Percentiles rank a stretch among this genome's conserved stretches.
Conservation (phyloP, 2,888 invertebrate genomes). For the Conus canariensis region DNA sequence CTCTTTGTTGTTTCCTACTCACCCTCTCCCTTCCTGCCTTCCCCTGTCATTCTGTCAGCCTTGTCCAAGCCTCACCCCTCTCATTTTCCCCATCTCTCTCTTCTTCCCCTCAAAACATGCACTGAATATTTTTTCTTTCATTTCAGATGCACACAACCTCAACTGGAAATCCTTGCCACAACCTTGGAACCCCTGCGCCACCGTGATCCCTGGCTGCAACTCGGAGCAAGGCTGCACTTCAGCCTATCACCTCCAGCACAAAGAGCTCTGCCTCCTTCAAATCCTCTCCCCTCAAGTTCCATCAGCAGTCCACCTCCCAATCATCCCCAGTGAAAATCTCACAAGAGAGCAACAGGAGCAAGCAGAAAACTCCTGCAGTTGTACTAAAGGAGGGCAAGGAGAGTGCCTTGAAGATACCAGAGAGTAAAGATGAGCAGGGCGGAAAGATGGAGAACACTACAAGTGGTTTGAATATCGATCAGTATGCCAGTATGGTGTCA, state of each 20-base stretch:
- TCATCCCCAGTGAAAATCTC: not conserved
- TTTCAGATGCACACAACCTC: slow-evolving; percentile 66
- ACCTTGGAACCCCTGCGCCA: slow-evolving; percentile 74
- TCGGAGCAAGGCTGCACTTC: slow-evolving; percentile 59
- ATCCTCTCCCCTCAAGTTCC: not conserved
- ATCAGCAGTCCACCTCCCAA: not conserved
- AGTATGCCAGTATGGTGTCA: slow-evolving; percentile 44
- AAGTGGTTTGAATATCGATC: slow-evolving; percentile 30
- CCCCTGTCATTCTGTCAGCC: no score
- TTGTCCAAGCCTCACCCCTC: not conserved
- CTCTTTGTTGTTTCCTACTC: not conserved
- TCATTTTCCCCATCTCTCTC: not conserved
- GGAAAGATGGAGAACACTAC: not conserved
- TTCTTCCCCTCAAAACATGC: not conserved
- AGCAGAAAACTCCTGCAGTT: not conserved
- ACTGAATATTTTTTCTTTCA: not conserved
- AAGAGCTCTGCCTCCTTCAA: slow-evolving; percentile 19
- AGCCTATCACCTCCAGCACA: slow-evolving; percentile 42
- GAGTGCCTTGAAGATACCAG: not conserved
- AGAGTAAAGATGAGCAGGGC: not conserved
- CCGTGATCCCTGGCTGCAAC: slow-evolving; percentile 68
- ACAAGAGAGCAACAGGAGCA: not conserved
- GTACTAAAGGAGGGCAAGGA: not conserved
- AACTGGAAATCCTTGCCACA: slow-evolving; percentile 73
- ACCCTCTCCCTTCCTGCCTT: no score